Base-by-base conservation (phyloP, 2,113 vertebrate species). In the Trichomycterus rosablanca region DNA sequence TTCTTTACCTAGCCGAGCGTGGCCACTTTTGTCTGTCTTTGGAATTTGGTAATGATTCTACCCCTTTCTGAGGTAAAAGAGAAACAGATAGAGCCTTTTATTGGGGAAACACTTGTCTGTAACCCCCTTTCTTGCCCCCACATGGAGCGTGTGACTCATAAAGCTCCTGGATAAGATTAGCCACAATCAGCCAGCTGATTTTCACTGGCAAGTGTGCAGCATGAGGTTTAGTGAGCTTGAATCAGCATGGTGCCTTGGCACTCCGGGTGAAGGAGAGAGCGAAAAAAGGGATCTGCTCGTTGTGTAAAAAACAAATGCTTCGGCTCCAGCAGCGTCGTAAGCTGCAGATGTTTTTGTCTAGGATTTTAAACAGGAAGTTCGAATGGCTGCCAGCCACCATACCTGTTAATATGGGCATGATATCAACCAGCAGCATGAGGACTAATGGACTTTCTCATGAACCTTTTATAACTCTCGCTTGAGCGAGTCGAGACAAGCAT, bases 131-230 rank as follows among this genome's bases (percentile, higher is more conserved):
- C 9, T 16, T 16, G 5, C 53, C 39, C 39, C 8, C 15, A 30
- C 32, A 12, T 16, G 24, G 28, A 39, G 51, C 28, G 3, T 22
- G 30, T 39, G 48, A 46, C 23, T 11, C 42, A 44, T 32, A 59
- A 51, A 64, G 54, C 55, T 12, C 11, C 11, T 46, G 57, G 61
- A 73, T 58, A 15, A 58, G 51, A 60, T 69, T 61, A 56, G 44
- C 45, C 42, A 28, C 49, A n/a, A n/a, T n/a, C n/a, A n/a, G n/a
- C n/a, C n/a, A 65, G 57, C 28, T 14, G 49, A 64, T 62, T 64
- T 57, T 65, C 56, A 56, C 26, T 46, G 24, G 46, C 30, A 28
- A 53, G 50, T 7, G 28, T 16, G 19, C 19, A 9, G 60, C 44
- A 20, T 44, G n/a, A 20, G 16, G 28, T 45, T 56, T 46, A 48